phyloP scores from a whole-genome alignment of 2,888 invertebrate species.

The Andrena hattorfiana region DNA sequence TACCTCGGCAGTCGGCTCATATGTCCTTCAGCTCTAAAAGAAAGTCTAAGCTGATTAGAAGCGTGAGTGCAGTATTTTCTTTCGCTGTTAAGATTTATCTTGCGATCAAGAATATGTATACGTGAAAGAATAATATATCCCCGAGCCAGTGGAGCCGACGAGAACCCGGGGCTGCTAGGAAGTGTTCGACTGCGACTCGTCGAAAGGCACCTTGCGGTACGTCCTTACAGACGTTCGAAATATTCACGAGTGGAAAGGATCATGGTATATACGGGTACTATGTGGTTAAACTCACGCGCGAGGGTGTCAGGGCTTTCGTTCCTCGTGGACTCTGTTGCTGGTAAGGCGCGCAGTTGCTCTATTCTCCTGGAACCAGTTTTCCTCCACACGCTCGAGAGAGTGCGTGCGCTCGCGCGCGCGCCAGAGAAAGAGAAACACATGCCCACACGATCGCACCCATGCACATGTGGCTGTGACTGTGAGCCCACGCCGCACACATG shows the following conservation, averaged over 20 bases:
- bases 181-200: constrained; percentile 31
- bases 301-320: constrained; percentile 77
- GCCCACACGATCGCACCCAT: constrained; percentile 35
- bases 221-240: constrained; percentile 70
- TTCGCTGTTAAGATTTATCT: too few relatives aligned
- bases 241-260: constrained; percentile 73
- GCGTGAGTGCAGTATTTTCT: too few relatives aligned
- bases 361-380: constrained; percentile 84
- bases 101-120: neutral
- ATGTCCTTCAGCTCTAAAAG: too few relatives aligned
- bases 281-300: constrained; percentile 73
- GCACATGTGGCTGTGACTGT: constrained; percentile 40
- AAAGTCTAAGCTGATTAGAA: neutral
- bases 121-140: neutral
- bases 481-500: constrained; percentile 44
- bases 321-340: constrained; percentile 69
- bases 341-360: constrained; percentile 81
- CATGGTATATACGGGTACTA: constrained; percentile 60
- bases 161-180: constrained; percentile 35
- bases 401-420: constrained; percentile 37
- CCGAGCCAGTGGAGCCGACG: constrained; percentile 1
- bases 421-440: constrained; percentile 46
- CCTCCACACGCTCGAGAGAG: constrained; percentile 74
- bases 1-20: neutral
- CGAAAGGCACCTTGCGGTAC: constrained; percentile 63